These are phyloP conservation scores for Eurosta solidaginis DNA, from an alignment of 1,140 invertebrate genomes.

Conservation along the genomic window DNA sequence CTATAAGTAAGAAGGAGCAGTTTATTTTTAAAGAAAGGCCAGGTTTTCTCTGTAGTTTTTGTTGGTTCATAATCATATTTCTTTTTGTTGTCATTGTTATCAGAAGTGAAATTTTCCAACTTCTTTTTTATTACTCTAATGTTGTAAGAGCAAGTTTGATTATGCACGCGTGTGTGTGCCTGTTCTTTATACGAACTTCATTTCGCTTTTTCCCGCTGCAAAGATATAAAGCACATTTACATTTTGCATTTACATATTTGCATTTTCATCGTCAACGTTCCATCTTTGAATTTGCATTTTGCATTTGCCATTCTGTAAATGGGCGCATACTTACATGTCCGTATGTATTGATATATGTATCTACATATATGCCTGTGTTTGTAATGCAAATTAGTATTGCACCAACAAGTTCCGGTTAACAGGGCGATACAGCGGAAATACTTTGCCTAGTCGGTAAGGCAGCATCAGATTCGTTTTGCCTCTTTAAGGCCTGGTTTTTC, in stretches of 20 bases:
- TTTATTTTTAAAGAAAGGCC: too few species aligned
- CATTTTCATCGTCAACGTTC: slow-evolving; percentile 25
- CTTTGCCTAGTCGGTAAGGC: slow-evolving; percentile 23
- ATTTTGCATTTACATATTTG: slow-evolving; percentile 20
- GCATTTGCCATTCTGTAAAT: not conserved
- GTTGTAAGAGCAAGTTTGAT: not conserved
- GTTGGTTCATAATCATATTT: not conserved
- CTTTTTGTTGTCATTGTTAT: not conserved
- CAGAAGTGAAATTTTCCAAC: not conserved
- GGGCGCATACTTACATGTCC: not conserved
- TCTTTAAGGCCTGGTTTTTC: too few species aligned
- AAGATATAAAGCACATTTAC: not conserved
- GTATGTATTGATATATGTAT: not conserved
- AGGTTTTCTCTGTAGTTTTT: not conserved
- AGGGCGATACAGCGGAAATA: slow-evolving; percentile 18
- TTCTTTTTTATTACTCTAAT: not conserved
- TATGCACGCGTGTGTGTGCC: not conserved
- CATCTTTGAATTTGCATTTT: slow-evolving; percentile 26
- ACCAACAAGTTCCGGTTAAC: not conserved
- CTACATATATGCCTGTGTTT: not conserved
- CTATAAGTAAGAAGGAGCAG: too few species aligned
- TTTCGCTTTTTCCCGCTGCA: not conserved
- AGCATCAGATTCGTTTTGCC: not conserved
- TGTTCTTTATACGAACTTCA: not conserved
- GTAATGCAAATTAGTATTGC: slow-evolving; percentile 23